Conservation (phyloP, 2,888 invertebrate species). For the Halocaridina rubra region DNA sequence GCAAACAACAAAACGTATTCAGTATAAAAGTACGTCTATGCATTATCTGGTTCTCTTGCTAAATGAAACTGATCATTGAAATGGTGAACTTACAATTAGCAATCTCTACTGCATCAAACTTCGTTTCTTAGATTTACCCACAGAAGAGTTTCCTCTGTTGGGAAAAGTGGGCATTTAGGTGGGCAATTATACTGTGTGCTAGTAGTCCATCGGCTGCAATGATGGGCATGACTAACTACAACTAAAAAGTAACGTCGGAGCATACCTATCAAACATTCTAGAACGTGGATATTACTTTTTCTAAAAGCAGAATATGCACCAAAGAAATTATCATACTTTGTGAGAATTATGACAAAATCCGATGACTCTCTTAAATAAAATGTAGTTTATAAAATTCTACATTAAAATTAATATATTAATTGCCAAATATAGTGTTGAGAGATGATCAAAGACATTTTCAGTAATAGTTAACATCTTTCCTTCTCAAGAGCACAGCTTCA, state of each 20-base stretch:
- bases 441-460: neutral
- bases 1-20: neutral
- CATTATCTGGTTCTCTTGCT: too few species aligned
- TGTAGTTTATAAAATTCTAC: slow-evolving; percentile 44
- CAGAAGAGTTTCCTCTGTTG: neutral
- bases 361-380: slow-evolving; percentile 32
- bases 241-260: too few species aligned
- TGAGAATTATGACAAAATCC: neutral
- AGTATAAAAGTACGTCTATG: neutral
- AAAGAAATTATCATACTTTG: slow-evolving; percentile 11
- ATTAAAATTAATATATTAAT: slow-evolving; percentile 40
- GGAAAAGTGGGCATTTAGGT: neutral
- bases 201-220: neutral
- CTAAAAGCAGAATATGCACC: slow-evolving; percentile 15
- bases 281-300: too few species aligned
- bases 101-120: neutral
- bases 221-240: slow-evolving; percentile 6
- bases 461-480: neutral
- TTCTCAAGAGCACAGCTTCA: neutral
- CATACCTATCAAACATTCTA: too few species aligned
- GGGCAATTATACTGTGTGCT: neutral
- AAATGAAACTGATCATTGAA: neutral
- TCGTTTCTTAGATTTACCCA: neutral
- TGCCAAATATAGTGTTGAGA: too few species aligned
- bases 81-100: neutral